Base-by-base conservation (phyloP, 1,140 invertebrate species). In the Conopomorpha cramerella region DNA sequence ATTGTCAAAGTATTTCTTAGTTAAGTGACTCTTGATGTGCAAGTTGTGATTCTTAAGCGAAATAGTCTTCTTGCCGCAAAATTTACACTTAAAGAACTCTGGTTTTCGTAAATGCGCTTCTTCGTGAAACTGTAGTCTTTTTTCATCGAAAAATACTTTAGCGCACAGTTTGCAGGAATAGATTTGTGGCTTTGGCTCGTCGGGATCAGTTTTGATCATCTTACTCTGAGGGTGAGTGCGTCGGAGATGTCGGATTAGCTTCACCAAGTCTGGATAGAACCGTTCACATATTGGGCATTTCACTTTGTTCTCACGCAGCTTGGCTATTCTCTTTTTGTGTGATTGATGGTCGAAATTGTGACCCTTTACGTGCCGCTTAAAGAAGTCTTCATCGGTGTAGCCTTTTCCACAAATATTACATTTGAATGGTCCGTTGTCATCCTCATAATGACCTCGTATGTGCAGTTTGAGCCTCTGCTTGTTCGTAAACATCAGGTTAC, bases 121-220 rank as follows among this genome's bases (percentile, higher is more conserved):
- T 38, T 67, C 56, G 45, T 79, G 77, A 14, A 34, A 39, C 27
- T 64, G 61, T 19, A 78, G 34, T n/a, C 66, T 37, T 7, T 51
- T 43, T 27, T 70, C 63, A 26, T 68, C 63, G 1, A 65, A 35
- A 48, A 79, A 79, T 8, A 68, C 59, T 42, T 74, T 77, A 3
- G 67, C 65, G 43, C 77, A 78, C 18, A 78, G 38, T 30, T 71
- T 73, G 38, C 77, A 79, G 1, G 60, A 60, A 28, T 52, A 64
- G 30, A 64, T 59, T 2, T 36, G 46, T 2, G 48, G 58, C 8
- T 62, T 44, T 0, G 70, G 71, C 1, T 67, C 72, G 25, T 74
- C 73, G 0, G 74, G 71, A 29, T 79, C 74, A 8, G 59, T 49
- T 39, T 79, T 79, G 10, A 79, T 63, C 74, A 79, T 79, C 44